Evolutionary conservation across 2,797 vertebrate species (phyloP), one percentile per base, ranked within the genome.

Genomic region (Arrhamphus sclerolepis): DNA sequence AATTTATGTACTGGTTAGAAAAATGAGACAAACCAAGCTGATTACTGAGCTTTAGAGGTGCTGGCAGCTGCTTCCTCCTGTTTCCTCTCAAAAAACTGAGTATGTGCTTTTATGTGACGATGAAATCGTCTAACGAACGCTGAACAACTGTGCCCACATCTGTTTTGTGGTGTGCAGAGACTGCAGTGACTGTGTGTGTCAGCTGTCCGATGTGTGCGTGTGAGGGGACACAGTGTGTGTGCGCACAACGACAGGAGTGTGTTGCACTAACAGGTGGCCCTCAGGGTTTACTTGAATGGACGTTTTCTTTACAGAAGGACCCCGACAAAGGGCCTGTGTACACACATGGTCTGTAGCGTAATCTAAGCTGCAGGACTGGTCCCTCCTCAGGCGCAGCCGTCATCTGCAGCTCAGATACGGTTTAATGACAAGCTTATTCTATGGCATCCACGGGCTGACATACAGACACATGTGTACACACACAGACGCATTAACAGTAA

Each of bases 251-350:
- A 74, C 24, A 11, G 71, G 86, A 84, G 86, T 89, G 87, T 91
- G 82, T 84, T 83, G 60, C 24, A 44, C 63, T 44, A 89, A 93
- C 93, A 94, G 93, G 91, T 94, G 93, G 90, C 84, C 87, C 68
- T 88, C 87, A 83, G 83, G 85, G 76, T 87, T 76, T 62, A 79
- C 84, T 89, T 91, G 83, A 91, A 92, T 91, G 82, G 72, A 80
- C 83, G 82, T 89, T 90, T 90, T 89, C 87, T 88, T 87, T 72
- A 88, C 79, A 89, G 82, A 80, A 68, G 80, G 77, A 75, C 56
- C 76, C 71, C 71, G 52, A 90, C 91, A 91, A 93, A 93, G 88
- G 80, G 83, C 82, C 84, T 89, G 84, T 92, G 89, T 91, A 64
- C 78, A 75, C 70, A 74, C 49, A 28, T 59, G 48, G 80, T 18